A percentile compares a stretch with the other conserved stretches of the same genome.
Evolutionary conservation across 2,113 vertebrate species (phyloP).

Genomic region (Sinocyclocheilus maitianheensis): DNA sequence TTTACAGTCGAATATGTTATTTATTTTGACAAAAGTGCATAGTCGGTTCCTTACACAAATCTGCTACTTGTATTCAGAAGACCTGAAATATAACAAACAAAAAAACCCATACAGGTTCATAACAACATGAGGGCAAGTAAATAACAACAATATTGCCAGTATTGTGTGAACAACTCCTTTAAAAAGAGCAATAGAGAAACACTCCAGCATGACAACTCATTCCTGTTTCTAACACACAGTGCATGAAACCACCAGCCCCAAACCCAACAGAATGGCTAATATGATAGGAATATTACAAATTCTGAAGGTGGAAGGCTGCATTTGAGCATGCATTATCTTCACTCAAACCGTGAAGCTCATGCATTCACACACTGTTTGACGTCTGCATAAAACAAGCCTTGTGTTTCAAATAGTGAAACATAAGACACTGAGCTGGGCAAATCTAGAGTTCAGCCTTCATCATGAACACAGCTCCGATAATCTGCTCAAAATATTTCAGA

Average conservation of each 20-base stretch:
- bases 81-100: not conserved
- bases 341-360: constrained; percentile 10
- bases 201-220: not conserved
- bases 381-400: not conserved
- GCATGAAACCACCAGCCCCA: not conserved
- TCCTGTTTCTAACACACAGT: not conserved
- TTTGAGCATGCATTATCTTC: constrained; percentile 9
- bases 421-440: not conserved
- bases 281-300: not conserved
- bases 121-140: not conserved
- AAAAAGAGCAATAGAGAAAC: not conserved
- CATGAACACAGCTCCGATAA: not conserved
- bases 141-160: not conserved
- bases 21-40: not conserved
- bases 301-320: not conserved
- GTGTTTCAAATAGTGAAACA: not conserved
- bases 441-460: not conserved
- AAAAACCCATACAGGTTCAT: not conserved
- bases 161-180: not conserved
- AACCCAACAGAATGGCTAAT: not conserved
- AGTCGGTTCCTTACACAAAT: not conserved
- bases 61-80: not conserved
- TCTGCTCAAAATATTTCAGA: not conserved
- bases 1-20: not conserved
- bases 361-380: constrained; percentile 19